These are phyloP conservation scores for Merops nubicus DNA, from an alignment of 2,113 vertebrate genomes.

Conservation along the genomic window DNA sequence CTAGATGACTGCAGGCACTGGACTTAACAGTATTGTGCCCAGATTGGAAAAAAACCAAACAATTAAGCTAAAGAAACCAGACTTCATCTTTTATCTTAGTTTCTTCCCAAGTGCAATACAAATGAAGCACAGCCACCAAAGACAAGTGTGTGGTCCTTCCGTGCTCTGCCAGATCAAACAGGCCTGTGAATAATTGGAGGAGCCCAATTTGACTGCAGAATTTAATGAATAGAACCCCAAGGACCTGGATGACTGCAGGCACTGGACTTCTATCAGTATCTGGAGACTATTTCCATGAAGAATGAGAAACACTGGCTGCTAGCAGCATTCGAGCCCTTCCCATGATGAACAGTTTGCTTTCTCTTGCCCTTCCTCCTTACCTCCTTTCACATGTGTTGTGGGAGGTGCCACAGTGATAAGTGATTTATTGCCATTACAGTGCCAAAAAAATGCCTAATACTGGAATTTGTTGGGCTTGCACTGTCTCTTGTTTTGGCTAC, in stretches of 20 bases:
- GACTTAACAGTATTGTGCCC: no score
- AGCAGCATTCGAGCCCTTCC: not conserved
- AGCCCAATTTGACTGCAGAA: not conserved
- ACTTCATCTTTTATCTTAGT: no score
- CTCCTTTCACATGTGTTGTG: not conserved
- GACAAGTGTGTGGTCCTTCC: not conserved
- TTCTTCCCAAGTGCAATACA: not conserved
- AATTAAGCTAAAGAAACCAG: no score
- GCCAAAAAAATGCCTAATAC: not conserved
- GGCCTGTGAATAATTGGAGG: not conserved
- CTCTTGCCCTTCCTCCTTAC: not conserved
- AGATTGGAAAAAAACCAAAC: no score
- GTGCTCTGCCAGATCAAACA: not conserved
- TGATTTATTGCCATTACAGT: not conserved
- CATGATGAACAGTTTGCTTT: not conserved
- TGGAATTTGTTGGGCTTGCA: not conserved
- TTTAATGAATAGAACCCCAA: not conserved
- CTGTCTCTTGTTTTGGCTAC: conserved; percentile 30
- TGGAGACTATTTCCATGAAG: not conserved
- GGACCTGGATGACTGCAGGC: not conserved
- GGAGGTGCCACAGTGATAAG: not conserved
- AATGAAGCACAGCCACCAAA: not conserved
- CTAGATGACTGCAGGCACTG: not conserved
- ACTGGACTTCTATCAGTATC: not conserved
- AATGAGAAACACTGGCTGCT: not conserved